Base-by-base conservation (phyloP, 1,140 invertebrate species). In the Liolophura sinensis region DNA sequence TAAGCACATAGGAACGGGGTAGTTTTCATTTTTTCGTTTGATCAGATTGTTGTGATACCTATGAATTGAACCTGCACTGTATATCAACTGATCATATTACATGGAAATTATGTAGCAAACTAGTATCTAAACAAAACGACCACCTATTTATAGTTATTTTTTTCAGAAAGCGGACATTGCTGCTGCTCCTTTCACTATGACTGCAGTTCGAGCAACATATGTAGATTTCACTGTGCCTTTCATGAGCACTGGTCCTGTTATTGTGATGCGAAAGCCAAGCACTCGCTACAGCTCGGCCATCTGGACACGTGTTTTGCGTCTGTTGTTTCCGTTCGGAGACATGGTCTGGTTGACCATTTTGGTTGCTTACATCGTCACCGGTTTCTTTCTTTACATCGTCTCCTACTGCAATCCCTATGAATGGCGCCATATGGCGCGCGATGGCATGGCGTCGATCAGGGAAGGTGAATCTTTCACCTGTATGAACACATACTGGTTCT, bases 381-480 rank as follows among this genome's bases (percentile, higher is more conserved):
- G 93, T 80, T 94, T 96, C 66, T 93, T 97, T 1, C 87, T 97
- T 1, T 97, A 95, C 85, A 90, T 80, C 46, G 77, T 83, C 51
- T 98, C 54, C 15, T 87, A 91, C 74, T 98, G 97, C 84, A 96
- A 94, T 9, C 96, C 96, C 0, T 93, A 96, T 80, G 97, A 98
- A 83, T 97, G 95, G 94, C 88, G 92, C 62, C 91, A 83, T 49
- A 82, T 85, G 74, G 70, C 78, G 58, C 71, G 64, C 50, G 77
- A 79, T 52, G 65, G 71, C 16, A 71, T 77, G 56, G 76, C 76
- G 1, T 75, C 72, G 1, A 18, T 72, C 0, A 64, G 76, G 14
- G 77, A 80, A 57, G 71, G 62, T 1, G 78, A 80, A 62, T 75
- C 78, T 1, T 81, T 83, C 62, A 80, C 73, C 4, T 80, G 80